phyloP scores from a whole-genome alignment of 2,113 vertebrate species.

The Psephotus haematonotus region DNA sequence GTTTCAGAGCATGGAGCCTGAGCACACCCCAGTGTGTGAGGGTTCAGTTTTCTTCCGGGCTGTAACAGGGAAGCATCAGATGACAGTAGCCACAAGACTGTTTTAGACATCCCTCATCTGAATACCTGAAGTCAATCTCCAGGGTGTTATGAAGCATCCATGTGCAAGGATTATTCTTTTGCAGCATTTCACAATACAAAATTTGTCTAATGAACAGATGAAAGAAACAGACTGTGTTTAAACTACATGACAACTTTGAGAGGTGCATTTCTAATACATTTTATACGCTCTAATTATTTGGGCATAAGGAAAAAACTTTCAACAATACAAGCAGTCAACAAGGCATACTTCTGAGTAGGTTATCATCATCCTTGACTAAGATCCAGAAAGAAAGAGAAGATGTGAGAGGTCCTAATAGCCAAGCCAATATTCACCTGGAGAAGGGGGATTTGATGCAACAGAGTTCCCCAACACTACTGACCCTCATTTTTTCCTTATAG shows the following conservation, averaged over 20 bases:
- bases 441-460: neutral
- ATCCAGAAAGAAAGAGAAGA: neutral
- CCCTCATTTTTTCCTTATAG: neutral
- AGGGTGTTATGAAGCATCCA: neutral
- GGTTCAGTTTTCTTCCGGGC: neutral
- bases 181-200: neutral
- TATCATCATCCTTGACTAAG: neutral
- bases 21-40: neutral
- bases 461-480: neutral
- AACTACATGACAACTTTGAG: constrained; percentile 2
- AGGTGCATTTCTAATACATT: constrained; percentile 9
- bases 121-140: neutral
- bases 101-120: neutral
- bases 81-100: neutral
- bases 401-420: neutral
- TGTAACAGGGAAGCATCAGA: neutral
- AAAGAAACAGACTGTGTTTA: constrained; percentile 19
- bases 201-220: constrained; percentile 4
- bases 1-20: neutral
- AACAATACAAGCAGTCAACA: neutral
- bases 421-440: neutral
- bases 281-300: constrained; percentile 25
- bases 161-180: neutral
- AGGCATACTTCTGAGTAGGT: neutral
- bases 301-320: neutral